Evolutionary conservation across 2,888 invertebrate species (phyloP).

Genomic region (Tetragonula carbonaria): DNA sequence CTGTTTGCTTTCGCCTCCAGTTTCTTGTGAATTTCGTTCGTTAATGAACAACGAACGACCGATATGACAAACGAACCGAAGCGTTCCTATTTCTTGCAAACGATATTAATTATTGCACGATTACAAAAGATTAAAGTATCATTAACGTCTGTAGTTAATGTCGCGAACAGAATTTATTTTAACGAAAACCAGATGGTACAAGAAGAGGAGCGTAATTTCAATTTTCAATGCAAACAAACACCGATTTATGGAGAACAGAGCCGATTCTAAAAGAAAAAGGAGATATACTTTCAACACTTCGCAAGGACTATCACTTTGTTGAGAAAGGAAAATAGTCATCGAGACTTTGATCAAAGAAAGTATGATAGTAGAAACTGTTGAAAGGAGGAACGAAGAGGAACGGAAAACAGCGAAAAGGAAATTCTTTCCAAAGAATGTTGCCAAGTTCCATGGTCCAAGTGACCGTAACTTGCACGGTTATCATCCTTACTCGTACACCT

Average conservation of each 20-base stretch:
- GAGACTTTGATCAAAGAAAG: neutral
- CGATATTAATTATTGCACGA: neutral
- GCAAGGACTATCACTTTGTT: neutral
- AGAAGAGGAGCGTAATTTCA: neutral
- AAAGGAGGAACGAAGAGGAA: too few relatives aligned
- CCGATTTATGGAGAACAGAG: neutral
- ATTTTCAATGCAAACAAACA: neutral
- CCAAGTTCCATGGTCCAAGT: too few relatives aligned
- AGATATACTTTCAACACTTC: neutral
- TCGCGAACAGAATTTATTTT: neutral
- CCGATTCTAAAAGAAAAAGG: neutral
- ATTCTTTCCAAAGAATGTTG: neutral
- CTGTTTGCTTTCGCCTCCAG: neutral
- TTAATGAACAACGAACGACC: neutral
- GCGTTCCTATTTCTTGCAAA: neutral
- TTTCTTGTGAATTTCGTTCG: conserved; percentile 19
- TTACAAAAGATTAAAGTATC: too few relatives aligned
- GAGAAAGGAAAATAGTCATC: neutral
- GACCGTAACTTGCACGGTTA: neutral
- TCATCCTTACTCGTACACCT: neutral
- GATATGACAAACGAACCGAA: neutral
- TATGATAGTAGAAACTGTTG: too few relatives aligned
- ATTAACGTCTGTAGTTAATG: neutral
- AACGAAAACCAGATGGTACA: neutral
- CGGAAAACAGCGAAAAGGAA: too few relatives aligned